phyloP scores from a whole-genome alignment of 2,888 invertebrate species.

The Mylabris sibirica region DNA sequence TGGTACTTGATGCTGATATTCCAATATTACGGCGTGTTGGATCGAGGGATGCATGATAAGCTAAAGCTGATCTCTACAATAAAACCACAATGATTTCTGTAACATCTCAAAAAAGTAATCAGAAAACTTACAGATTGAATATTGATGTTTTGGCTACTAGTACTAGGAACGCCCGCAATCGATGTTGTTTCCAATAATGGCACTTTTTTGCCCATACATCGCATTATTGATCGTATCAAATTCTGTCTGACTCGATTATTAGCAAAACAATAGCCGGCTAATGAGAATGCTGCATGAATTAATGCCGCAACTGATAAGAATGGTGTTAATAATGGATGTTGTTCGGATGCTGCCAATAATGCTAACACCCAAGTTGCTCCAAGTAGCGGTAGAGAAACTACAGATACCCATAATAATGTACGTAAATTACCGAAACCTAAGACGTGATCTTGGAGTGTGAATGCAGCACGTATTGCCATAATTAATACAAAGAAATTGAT shows the following conservation, averaged over 20 bases:
- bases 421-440: constrained; percentile 85
- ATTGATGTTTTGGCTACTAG: constrained; percentile 80
- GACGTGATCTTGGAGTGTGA: constrained; percentile 88
- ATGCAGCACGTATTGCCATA: constrained; percentile 88
- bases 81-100: background rate
- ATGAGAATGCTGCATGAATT: constrained; percentile 82
- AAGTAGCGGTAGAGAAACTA: constrained; percentile 84
- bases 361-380: constrained; percentile 88
- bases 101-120: constrained; percentile 5
- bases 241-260: constrained; percentile 86
- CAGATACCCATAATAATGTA: constrained; percentile 85
- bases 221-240: constrained; percentile 70
- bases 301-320: constrained; percentile 79
- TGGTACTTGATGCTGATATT: constrained; percentile 94
- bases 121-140: constrained; percentile 64
- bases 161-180: constrained; percentile 69
- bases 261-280: constrained; percentile 86
- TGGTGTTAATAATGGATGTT: constrained; percentile 76
- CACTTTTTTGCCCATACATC: constrained; percentile 83
- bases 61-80: constrained; percentile 77
- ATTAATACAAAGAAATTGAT: constrained; percentile 83
- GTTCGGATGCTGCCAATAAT: constrained; percentile 78
- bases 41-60: constrained; percentile 76
- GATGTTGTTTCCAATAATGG: constrained; percentile 79
- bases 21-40: constrained; percentile 81